Conservation (phyloP, 1,140 invertebrate genomes). For the Aplysia californica region DNA sequence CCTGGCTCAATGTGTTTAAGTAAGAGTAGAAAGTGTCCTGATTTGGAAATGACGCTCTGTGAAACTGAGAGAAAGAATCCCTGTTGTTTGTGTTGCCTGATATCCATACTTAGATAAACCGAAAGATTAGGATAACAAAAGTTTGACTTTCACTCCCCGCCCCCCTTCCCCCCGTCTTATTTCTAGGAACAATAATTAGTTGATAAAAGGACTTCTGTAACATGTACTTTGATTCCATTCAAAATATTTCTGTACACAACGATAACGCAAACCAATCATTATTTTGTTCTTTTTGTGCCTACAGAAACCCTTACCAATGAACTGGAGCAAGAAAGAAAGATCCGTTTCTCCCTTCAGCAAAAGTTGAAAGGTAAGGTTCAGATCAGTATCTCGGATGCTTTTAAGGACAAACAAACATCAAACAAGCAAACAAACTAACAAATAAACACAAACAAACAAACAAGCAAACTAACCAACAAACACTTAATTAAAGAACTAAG, state of each 20-base stretch:
- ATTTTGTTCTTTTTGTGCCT: background rate
- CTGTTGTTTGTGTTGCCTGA: too few species aligned
- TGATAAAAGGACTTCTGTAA: background rate
- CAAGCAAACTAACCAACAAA: too few species aligned
- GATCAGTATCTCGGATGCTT: background rate
- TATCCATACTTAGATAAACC: too few species aligned
- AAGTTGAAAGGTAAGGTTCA: conserved; percentile 63
- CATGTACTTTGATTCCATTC: background rate
- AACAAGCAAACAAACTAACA: too few species aligned
- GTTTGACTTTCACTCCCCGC: background rate
- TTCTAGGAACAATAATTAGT: background rate
- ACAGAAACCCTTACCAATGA: conserved; percentile 63
- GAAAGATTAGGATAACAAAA: too few species aligned
- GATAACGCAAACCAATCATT: background rate
- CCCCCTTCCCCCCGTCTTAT: background rate
- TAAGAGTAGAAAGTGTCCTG: too few species aligned
- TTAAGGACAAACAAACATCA: background rate
- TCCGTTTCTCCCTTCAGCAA: conserved; percentile 62
- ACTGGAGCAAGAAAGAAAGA: conserved; percentile 65
- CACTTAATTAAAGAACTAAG: background rate
- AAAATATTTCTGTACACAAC: too few species aligned
- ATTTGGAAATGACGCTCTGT: too few species aligned
- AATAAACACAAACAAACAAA: too few species aligned
- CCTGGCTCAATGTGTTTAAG: background rate
- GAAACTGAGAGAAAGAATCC: too few species aligned